A percentile compares a stretch with the other conserved stretches of the same genome.
phyloP scores from a whole-genome alignment of 2,888 invertebrate species.

The Tetragonisca angustula region DNA sequence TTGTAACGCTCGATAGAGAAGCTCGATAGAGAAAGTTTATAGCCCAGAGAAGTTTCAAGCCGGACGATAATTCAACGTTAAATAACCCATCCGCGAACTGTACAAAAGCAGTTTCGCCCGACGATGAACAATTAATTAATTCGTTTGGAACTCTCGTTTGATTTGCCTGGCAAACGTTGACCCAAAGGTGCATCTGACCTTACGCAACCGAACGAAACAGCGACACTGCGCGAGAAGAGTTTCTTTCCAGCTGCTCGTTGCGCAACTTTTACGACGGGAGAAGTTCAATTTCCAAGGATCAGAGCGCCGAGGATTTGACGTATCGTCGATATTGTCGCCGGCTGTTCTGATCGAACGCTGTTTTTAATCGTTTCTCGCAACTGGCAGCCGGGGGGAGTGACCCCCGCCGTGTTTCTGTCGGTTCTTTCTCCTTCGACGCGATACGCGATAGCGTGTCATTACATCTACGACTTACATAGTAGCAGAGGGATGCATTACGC shows the following conservation, averaged over 20 bases:
- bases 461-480: constrained; percentile 55
- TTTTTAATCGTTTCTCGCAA: constrained; percentile 43
- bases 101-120: too few species aligned
- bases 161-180: background rate
- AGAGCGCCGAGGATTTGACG: too few species aligned
- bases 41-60: too few species aligned
- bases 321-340: constrained; percentile 29
- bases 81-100: too few species aligned
- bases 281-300: constrained; percentile 32
- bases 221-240: background rate
- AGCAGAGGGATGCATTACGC: constrained; percentile 55
- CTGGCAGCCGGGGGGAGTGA: constrained; percentile 11
- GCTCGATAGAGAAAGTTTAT: too few species aligned
- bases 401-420: constrained; percentile 51
- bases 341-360: background rate
- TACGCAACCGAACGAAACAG: background rate
- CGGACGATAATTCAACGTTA: too few species aligned
- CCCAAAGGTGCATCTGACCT: too few species aligned
- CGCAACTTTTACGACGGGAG: background rate
- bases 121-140: constrained; percentile 3
- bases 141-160: background rate
- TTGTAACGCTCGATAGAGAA: too few species aligned
- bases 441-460: constrained; percentile 64
- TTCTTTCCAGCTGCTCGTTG: background rate
- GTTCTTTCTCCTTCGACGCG: constrained; percentile 60